These are phyloP conservation scores for Callaeas wilsoni DNA, from an alignment of 2,113 vertebrate species.

Conservation along the genomic window DNA sequence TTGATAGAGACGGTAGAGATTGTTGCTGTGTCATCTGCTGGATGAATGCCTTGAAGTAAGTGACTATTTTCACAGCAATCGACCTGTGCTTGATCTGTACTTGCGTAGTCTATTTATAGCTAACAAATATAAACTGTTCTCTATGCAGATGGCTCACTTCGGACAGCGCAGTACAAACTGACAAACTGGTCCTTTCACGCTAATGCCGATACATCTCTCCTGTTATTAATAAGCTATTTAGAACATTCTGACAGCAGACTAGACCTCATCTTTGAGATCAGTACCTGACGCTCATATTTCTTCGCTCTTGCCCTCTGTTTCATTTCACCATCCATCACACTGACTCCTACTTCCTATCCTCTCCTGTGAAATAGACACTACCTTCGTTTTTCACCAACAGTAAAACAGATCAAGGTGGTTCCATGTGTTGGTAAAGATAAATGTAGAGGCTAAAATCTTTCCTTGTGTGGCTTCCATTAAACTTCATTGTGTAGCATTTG, in stretches of 20 bases:
- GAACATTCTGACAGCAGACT: slow-evolving; percentile 28
- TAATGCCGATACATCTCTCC: background rate
- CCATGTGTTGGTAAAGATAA: slow-evolving; percentile 46
- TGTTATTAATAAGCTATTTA: slow-evolving; percentile 39
- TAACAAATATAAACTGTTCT: background rate
- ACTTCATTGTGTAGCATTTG: background rate
- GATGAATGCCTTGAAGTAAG: background rate
- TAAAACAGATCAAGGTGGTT: slow-evolving; percentile 51
- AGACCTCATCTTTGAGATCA: slow-evolving; percentile 41
- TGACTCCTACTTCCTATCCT: slow-evolving; percentile 63
- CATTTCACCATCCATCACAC: slow-evolving; percentile 46
- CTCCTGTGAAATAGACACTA: slow-evolving; percentile 56
- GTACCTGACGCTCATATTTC: slow-evolving; percentile 43
- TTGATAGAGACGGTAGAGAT: background rate
- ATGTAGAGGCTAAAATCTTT: slow-evolving; percentile 20
- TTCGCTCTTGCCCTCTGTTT: slow-evolving; percentile 29
- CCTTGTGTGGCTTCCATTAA: slow-evolving; percentile 22
- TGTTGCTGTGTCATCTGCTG: background rate
- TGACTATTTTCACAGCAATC: background rate
- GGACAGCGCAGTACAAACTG: background rate
- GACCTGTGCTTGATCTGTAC: background rate
- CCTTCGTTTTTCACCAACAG: slow-evolving; percentile 43
- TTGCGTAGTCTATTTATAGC: background rate
- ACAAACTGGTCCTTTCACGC: background rate
- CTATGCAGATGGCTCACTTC: background rate